Base-by-base conservation (phyloP, 2,113 vertebrate genomes). In the Anthoscopus minutus region DNA sequence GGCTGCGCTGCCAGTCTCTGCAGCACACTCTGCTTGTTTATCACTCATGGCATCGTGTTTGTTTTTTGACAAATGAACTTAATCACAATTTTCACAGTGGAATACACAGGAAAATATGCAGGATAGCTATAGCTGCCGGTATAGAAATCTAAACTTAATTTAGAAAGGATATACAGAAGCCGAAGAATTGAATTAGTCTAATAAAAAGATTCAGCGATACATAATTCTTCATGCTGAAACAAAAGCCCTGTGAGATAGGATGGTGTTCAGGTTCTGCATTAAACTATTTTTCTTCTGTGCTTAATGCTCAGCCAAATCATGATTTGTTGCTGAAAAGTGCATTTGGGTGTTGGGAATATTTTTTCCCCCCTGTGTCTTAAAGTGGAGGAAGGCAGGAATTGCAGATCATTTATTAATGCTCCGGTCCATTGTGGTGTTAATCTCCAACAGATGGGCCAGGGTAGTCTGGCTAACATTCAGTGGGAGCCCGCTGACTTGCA, bases 41-140 rank as follows among this genome's bases (percentile, higher is more conserved):
- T 95, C 90, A 93, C 94, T 92, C 82, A 33, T 86, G 79, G 88
- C 92, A 70, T 88, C 80, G 9, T 86, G 86, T 93, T 96, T 93
- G 90, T 81, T 95, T 94, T 86, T 86, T 91, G 90, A 94, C 88
- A 95, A 86, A 94, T 93, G 86, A 88, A 93, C 72, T 88, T 95
- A 92, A 93, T 95, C 80, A 76, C 0, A 2, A 38, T 92, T 92
- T 92, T 94, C 94, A 88, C 92, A 86, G 86, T 44, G 79, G 89
- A 87, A 93, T 95, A 80, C 86, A 77, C 60, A 51, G 70, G 73
- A 79, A 92, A 95, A 86, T 40, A 60, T 6, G 9, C 67, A 66
- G 78, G 76, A 74, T 81, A 83, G 74, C 58, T 72, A 25, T 81
- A 95, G 89, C 70, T 92, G 78, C 92, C 84, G 81, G 73, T 96